Evolutionary conservation across 1,140 invertebrate species (phyloP), one percentile per base, ranked within the genome.

Genomic region (Trichogramma pretiosum): DNA sequence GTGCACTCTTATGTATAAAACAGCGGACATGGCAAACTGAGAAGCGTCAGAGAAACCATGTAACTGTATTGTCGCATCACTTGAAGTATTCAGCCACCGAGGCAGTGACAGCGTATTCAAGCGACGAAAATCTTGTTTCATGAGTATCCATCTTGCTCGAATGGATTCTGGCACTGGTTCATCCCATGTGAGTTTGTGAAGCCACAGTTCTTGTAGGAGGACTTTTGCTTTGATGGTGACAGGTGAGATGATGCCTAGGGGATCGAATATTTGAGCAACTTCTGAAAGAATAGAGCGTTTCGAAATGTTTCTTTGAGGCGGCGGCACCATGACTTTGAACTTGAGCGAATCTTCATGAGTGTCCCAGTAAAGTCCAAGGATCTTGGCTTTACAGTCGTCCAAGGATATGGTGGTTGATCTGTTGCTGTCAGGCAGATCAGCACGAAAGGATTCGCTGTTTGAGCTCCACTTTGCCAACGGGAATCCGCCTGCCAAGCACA

Each of bases 171-270:
- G 26, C 26, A 30, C 26, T 30, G 26, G 26, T 13, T 30, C 26
- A 13, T 8, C 13, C 26, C 26, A 30, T 30, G 26, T 8, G 13
- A 30, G n/a, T 11, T 58, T 54, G 5, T 48, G 1, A 38, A 52
- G 32, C 63, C 63, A 66, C 22, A 68, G 33, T 19, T 56, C 16
- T 52, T 69, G 63, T n/a, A 69, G 46, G 11, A 64, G 32, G 1
- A 67, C 50, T n/a, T 30, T 13, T 30, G 7, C 26, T 8, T 8
- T 30, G 13, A 30, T 30, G 0, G 42, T 22, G 1, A 52, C 38
- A 3, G 50, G 50, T 17, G 44, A 37, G 5, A 37, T 2, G 8
- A 41, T 41, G 1, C 44, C 50, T 1, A 51, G 38, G 11, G 37
- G 44, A 47, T 52, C 44, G 13, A 47, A 51, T 24, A 51, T 26